Base-by-base conservation (phyloP, 2,888 invertebrate species). In the Amiota communis region DNA sequence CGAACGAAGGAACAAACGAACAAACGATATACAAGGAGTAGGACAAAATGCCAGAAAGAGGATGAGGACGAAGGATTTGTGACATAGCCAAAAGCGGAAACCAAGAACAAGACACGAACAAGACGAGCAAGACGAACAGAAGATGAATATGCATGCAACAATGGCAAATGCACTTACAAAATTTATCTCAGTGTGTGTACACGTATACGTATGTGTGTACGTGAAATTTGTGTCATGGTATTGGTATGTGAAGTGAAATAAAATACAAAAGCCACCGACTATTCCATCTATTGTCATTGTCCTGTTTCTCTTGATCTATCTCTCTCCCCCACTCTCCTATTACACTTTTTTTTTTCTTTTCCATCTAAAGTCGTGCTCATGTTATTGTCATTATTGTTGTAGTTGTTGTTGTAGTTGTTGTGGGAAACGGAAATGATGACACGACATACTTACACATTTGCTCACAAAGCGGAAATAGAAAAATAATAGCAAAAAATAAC, bases 381-480 rank as follows among this genome's bases (percentile, higher is more conserved):
- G 36, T 36, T 36, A 36, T 36, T 36, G 36, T 6, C 36, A 61
- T 69, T 56, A 53, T 23, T 69, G 23, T 56, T 56, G 48, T 49
- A 53, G 12, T 69, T 36, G 20, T 56, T 56, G 13, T 56, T 53
- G 11, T 56, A 56, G 69, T 51, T 15, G 23, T 51, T 69, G 36
- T 57, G 46, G 23, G 75, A 77, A 75, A 76, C 77, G 75, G 78
- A 78, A 79, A 78, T 78, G 79, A 80, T 80, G 79, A 80, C 79
- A 79, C 78, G 23, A 59, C 59, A 59, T 59, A 17, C 11, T 59
- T 59, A 9, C 17, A 12, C 9, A 20, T 59, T 59, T 59, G 11
- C 15, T 53, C 51, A 13, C 12, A 59, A 59, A 59, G 20, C 20
- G 59, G 59, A 59, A 59, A 20, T 59, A 64, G 49, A 70, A 63